Evolutionary conservation across 2,113 vertebrate species (phyloP).

Genomic region (Plectropomus leopardus): DNA sequence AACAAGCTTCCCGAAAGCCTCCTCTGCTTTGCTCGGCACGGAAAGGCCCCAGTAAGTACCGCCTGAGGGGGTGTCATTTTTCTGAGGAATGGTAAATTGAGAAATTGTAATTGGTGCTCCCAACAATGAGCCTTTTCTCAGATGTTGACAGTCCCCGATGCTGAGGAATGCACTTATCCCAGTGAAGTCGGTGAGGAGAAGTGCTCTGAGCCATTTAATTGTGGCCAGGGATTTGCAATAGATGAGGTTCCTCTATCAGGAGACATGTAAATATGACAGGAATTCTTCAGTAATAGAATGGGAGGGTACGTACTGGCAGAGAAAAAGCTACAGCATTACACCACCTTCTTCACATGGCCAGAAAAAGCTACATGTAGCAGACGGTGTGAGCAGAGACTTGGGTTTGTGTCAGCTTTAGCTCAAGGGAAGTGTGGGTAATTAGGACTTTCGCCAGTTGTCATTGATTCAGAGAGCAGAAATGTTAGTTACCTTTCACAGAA

Average conservation of each 20-base stretch:
- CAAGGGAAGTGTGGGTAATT: background rate
- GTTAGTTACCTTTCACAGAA: slow-evolving; percentile 93
- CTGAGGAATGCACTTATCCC: slow-evolving; percentile 65
- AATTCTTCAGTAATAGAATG: slow-evolving; percentile 28
- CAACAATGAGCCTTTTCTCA: slow-evolving; percentile 66
- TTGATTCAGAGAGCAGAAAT: background rate
- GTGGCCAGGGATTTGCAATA: slow-evolving; percentile 44
- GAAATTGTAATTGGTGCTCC: slow-evolving; percentile 38
- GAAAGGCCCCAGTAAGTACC: slow-evolving; percentile 20
- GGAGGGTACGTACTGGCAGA: background rate
- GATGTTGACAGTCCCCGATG: slow-evolving; percentile 27
- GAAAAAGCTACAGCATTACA: background rate
- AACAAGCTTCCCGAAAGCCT: slow-evolving; percentile 19
- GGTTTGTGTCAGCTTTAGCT: slow-evolving; percentile 2
- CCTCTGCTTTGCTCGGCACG: slow-evolving; percentile 12
- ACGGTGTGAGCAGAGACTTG: slow-evolving; percentile 8
- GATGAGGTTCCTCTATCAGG: slow-evolving; percentile 21
- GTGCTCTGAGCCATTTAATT: slow-evolving; percentile 45
- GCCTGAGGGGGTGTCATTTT: slow-evolving; percentile 51
- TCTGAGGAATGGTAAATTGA: slow-evolving; percentile 42
- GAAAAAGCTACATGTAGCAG: slow-evolving; percentile 5
- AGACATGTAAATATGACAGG: slow-evolving; percentile 29
- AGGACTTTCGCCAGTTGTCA: slow-evolving; percentile 4
- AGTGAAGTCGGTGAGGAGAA: slow-evolving; percentile 2
- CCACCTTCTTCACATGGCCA: background rate